Evolutionary conservation across 2,888 invertebrate genomes (phyloP).

Genomic region (Abscondita cerata): DNA sequence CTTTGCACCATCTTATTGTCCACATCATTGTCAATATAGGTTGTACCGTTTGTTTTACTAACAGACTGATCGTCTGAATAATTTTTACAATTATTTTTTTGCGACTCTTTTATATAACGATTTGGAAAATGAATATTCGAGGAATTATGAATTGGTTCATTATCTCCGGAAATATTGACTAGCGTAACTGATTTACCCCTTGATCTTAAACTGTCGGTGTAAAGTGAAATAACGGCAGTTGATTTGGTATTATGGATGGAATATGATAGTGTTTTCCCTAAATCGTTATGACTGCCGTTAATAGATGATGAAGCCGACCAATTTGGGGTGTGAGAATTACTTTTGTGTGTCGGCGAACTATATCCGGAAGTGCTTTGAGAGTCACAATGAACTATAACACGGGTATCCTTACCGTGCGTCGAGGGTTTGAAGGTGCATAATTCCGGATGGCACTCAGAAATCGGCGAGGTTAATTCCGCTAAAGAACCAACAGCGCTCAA

Average conservation of each 20-base stretch:
- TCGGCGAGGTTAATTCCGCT: slow-evolving; percentile 54
- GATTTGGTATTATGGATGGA: slow-evolving; percentile 59
- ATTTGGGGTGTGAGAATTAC: slow-evolving; percentile 52
- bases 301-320: slow-evolving; percentile 58
- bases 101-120: slow-evolving; percentile 18
- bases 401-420: slow-evolving; percentile 53
- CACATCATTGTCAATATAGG: slow-evolving; percentile 8
- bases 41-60: slow-evolving; percentile 6
- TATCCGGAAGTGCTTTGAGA: slow-evolving; percentile 62
- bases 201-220: slow-evolving; percentile 44
- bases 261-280: slow-evolving; percentile 53
- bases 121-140: slow-evolving; percentile 22
- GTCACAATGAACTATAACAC: slow-evolving; percentile 55
- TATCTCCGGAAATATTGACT: slow-evolving; percentile 54
- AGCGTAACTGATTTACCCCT: slow-evolving; percentile 57
- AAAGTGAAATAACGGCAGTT: slow-evolving; percentile 58
- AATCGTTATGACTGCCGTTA: slow-evolving; percentile 54
- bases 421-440: slow-evolving; percentile 52
- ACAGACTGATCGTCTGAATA: slow-evolving; percentile 16
- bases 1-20: slow-evolving; percentile 26
- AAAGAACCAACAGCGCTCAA: slow-evolving; percentile 58
- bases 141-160: slow-evolving; percentile 26
- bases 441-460: slow-evolving; percentile 50
- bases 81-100: slow-evolving; percentile 27
- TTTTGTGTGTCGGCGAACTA: slow-evolving; percentile 58